Base-by-base conservation (phyloP, 2,113 vertebrate species). In the Columbina picui region DNA sequence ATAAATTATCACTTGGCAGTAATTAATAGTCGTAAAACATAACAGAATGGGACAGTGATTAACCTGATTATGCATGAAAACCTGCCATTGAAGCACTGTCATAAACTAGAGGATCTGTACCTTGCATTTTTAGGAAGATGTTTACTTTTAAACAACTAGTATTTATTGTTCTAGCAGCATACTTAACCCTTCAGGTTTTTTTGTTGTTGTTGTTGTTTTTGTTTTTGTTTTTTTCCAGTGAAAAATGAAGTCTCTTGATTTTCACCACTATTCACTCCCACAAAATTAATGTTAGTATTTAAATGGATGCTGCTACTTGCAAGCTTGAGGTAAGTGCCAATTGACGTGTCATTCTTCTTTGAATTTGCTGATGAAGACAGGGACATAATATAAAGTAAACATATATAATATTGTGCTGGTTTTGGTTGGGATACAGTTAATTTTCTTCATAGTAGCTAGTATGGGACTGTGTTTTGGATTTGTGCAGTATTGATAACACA, bases 21-120 rank as follows among this genome's bases (percentile, higher is more conserved):
- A 61, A 94, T 84, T 93, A 96, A 82, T 80, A 95, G 53, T 60
- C 67, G 69, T 36, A 85, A 89, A 84, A 84, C 26, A 30, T 34
- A 84, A 65, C 6, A 82, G 53, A 82, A 76, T 59, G 22, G 53
- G 53, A 41, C 18, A 32, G 36, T 85, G 36, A 52, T 95, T 94
- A 95, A 94, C 65, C 53, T 80, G 45, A 94, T 83, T 83, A 89
- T 57, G 15, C 73, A 85, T 32, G n/a, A 93, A 96, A 91, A 76
- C 36, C 36, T 34, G 7, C 21, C 43, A 61, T 89, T 93, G 76
- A 76, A 87, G 85, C 7, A 55, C 60, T 39, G 10, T 53, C 30
- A 71, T 45, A 68, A 82, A 87, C 12, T 39, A 52, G 27, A 70
- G 41, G 43, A 75, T 20, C 20, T 67, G 18, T 63, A 47, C 56